These are phyloP conservation scores for Salpingus planirostris DNA, from an alignment of 2,888 invertebrate genomes.

Conservation along the genomic window DNA sequence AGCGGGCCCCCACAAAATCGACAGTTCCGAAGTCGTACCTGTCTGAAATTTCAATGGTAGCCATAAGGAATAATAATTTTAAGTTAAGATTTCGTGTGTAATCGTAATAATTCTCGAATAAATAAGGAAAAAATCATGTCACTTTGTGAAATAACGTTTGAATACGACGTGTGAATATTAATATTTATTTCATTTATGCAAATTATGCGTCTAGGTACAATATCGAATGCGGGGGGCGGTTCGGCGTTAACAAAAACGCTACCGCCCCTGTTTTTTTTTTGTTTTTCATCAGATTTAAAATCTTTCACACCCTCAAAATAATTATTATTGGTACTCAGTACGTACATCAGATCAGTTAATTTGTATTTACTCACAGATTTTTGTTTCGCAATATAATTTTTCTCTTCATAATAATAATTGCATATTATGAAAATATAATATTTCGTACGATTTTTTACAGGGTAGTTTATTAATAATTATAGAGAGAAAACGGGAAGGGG, in stretches of 20 bases:
- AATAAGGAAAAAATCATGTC: too few species aligned
- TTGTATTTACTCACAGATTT: conserved; percentile 35
- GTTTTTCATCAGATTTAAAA: conserved; percentile 35
- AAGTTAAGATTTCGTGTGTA: conserved; percentile 1
- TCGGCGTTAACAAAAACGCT: conserved; percentile 32
- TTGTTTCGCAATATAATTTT: conserved; percentile 2
- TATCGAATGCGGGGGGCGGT: conserved; percentile 39
- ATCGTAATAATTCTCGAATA: background rate
- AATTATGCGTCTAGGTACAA: conserved; percentile 44
- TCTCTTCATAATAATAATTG: conserved; percentile 5
- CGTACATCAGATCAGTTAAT: conserved; percentile 40
- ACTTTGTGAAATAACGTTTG: too few species aligned
- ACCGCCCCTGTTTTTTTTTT: conserved; percentile 31
- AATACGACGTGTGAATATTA: conserved; percentile 17
- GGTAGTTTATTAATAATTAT: too few species aligned
- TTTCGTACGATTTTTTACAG: background rate
- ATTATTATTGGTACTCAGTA: conserved; percentile 44
- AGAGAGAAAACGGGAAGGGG: background rate
- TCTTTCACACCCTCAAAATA: conserved; percentile 33
- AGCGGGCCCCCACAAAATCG: conserved; percentile 53
- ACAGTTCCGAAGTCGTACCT: conserved; percentile 16
- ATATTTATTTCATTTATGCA: conserved; percentile 41
- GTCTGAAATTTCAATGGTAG: background rate
- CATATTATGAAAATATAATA: conserved; percentile 12
- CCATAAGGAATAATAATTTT: conserved; percentile 1